These are phyloP conservation scores for Ceramica pisi DNA, from an alignment of 2,888 invertebrate species.

Conservation along the genomic window DNA sequence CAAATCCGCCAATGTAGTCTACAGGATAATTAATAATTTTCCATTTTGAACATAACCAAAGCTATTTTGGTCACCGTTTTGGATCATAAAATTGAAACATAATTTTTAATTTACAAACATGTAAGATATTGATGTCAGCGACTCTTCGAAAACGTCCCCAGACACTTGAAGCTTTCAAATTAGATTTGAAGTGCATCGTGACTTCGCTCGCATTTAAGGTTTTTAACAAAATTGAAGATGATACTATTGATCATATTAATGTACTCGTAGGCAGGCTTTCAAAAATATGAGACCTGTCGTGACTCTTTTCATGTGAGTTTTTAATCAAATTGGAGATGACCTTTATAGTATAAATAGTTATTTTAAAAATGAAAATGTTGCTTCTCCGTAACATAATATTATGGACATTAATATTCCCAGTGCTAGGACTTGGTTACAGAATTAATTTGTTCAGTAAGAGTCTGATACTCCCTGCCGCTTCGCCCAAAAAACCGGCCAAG, in stretches of 20 bases:
- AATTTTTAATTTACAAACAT: background rate
- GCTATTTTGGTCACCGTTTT: no score
- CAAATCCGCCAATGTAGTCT: no score
- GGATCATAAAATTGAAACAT: background rate
- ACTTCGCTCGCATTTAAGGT: background rate
- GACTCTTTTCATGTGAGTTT: background rate
- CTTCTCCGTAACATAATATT: background rate
- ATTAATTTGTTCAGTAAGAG: no score
- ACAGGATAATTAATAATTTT: no score
- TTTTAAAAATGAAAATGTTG: background rate
- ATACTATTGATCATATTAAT: background rate
- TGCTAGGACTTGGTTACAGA: no score
- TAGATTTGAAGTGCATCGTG: conserved; percentile 16
- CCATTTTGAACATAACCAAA: no score
- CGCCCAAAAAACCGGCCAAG: no score
- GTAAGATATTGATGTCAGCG: background rate
- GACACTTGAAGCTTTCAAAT: background rate
- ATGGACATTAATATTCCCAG: background rate
- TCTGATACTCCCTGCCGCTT: no score
- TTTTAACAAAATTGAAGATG: conserved; percentile 8
- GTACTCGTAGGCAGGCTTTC: background rate
- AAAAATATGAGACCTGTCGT: conserved; percentile 1
- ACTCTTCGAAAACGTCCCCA: background rate
- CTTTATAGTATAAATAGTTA: background rate
- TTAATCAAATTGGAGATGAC: background rate